Evolutionary conservation across 2,797 vertebrate genomes (phyloP).

Genomic region (Cercopithecus petaurista): DNA sequence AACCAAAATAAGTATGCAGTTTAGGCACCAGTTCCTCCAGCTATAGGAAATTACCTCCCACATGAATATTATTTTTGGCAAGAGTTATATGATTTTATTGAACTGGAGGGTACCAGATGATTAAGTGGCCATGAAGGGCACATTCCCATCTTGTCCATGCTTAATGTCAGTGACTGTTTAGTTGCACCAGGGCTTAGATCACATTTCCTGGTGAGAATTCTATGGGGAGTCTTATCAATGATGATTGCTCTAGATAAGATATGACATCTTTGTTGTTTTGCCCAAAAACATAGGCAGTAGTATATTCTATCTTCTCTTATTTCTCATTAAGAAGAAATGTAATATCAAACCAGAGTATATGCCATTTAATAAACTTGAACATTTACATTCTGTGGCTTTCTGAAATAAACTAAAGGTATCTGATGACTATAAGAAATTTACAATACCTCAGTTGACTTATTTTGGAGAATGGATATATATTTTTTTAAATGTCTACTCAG

Average conservation of each 20-base stretch:
- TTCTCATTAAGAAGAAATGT: not conserved
- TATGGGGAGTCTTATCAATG: not conserved
- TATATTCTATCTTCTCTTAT: not conserved
- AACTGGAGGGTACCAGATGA: not conserved
- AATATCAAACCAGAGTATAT: not conserved
- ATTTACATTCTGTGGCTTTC: not conserved
- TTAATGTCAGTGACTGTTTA: not conserved
- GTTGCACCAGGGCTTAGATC: not conserved
- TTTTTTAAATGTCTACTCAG: not conserved
- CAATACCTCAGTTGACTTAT: not conserved
- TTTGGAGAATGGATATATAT: not conserved
- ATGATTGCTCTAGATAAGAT: not conserved
- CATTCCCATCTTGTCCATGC: not conserved
- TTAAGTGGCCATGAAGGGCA: not conserved
- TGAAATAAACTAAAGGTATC: not conserved
- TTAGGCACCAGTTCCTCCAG: not conserved
- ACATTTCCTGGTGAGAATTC: conserved; percentile 5
- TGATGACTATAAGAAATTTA: not conserved
- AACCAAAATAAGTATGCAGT: not conserved
- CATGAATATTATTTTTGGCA: conserved; percentile 32
- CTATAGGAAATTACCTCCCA: conserved; percentile 17
- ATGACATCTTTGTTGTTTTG: not conserved
- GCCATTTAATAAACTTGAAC: not conserved
- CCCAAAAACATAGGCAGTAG: not conserved
- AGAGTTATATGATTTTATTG: not conserved